phyloP scores from a whole-genome alignment of 2,888 invertebrate genomes.

The Pseudolycoriella hygida region DNA sequence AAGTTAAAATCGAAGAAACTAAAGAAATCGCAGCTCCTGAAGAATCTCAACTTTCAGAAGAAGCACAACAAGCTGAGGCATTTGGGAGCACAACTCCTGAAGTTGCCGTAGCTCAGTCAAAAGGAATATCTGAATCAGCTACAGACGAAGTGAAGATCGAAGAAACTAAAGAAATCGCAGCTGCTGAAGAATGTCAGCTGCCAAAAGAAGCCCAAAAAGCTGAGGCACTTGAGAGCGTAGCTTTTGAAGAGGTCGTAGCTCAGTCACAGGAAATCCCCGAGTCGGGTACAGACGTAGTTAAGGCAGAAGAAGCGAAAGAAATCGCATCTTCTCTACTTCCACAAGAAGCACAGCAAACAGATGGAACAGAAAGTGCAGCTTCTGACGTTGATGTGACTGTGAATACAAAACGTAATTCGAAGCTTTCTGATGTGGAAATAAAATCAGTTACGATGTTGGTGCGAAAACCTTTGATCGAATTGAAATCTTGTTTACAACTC shows the following conservation, averaged over 20 bases:
- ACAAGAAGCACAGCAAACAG: too few species aligned
- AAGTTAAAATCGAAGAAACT: too few species aligned
- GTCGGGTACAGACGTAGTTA: not conserved
- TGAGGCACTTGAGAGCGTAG: not conserved
- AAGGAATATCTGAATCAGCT: too few species aligned
- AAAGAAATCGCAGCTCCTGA: too few species aligned
- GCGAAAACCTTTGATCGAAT: conserved; percentile 2
- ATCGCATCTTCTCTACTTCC: not conserved
- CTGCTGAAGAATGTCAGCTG: not conserved
- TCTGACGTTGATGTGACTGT: too few species aligned
- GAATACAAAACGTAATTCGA: too few species aligned
- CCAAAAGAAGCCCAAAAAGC: too few species aligned
- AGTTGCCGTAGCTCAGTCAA: too few species aligned
- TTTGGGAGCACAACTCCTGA: too few species aligned
- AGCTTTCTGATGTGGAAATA: not conserved
- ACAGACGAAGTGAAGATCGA: not conserved
- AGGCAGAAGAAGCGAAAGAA: conserved; percentile 6
- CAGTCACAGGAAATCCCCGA: not conserved
- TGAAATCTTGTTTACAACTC: conserved; percentile 7
- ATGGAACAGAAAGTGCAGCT: too few species aligned
- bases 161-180: not conserved
- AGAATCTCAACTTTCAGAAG: too few species aligned
- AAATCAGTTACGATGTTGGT: not conserved
- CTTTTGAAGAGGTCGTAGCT: not conserved
- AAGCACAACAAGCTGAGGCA: too few species aligned